Evolutionary conservation across 1,140 invertebrate genomes (phyloP).

Genomic region (Rhagoletis zephyria): DNA sequence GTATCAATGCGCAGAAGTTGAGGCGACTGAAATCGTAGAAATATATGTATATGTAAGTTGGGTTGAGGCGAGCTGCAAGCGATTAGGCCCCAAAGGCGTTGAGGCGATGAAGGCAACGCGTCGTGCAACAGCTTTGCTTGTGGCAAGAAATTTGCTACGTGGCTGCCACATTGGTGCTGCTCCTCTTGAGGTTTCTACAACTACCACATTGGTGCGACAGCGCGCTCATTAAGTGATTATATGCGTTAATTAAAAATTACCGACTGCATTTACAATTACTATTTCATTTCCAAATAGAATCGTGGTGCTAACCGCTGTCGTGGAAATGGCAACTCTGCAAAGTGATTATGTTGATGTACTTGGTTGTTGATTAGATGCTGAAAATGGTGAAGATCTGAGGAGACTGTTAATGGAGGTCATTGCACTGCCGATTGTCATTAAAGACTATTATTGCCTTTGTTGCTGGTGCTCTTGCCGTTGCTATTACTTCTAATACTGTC

Average conservation of each 20-base stretch:
- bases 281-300: conserved; percentile 14
- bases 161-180: not conserved
- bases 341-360: not conserved
- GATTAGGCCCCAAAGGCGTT: conserved; percentile 21
- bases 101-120: conserved; percentile 31
- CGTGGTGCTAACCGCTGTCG: not conserved
- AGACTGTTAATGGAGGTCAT: not conserved
- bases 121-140: not conserved
- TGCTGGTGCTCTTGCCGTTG: not conserved
- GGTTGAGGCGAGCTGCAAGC: not conserved
- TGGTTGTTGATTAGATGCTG: conserved; percentile 6
- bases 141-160: conserved; percentile 22
- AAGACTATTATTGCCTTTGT: not conserved
- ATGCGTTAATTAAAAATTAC: conserved; percentile 54
- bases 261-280: not conserved
- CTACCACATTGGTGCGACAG: not conserved
- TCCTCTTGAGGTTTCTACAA: not conserved
- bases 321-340: not conserved
- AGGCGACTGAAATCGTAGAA: not conserved
- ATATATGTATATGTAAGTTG: not conserved
- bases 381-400: conserved; percentile 17
- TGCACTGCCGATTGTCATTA: not conserved
- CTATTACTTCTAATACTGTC: conserved; percentile 1
- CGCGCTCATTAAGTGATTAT: conserved; percentile 51
- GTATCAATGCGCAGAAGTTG: not conserved